These are phyloP conservation scores for Dipodomys spectabilis DNA, from an alignment of 2,113 vertebrate genomes.

Conservation along the genomic window DNA sequence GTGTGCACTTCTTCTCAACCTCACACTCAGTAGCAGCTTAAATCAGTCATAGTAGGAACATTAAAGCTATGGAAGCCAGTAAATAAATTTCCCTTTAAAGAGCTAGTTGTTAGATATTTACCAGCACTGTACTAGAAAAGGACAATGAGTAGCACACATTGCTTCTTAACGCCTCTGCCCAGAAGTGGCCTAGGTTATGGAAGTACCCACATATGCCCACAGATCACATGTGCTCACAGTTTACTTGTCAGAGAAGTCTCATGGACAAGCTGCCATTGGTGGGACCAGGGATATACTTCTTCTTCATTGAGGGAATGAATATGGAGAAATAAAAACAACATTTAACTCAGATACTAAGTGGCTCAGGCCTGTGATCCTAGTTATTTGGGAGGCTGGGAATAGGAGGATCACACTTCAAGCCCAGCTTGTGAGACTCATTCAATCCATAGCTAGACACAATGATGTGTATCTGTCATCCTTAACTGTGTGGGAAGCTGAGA, in stretches of 20 bases:
- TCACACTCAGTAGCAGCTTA: neutral
- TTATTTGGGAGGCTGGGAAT: no score
- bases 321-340: neutral
- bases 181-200: neutral
- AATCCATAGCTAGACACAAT: no score
- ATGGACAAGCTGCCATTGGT: neutral
- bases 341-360: no score
- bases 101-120: neutral
- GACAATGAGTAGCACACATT: neutral
- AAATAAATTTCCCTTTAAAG: neutral
- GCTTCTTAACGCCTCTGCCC: neutral
- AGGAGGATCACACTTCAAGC: no score
- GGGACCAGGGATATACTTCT: neutral
- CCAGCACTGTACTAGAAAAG: neutral
- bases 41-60: neutral
- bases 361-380: no score
- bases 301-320: neutral
- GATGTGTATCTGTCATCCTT: no score
- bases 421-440: no score
- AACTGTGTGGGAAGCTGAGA: no score
- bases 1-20: neutral
- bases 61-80: neutral
- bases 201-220: neutral
- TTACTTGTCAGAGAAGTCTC: constrained; percentile 9
- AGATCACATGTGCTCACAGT: neutral